Percentiles rank a stretch among this genome's conserved stretches.
Conservation (phyloP, 2,888 invertebrate species). For the Cephalotes varians region DNA sequence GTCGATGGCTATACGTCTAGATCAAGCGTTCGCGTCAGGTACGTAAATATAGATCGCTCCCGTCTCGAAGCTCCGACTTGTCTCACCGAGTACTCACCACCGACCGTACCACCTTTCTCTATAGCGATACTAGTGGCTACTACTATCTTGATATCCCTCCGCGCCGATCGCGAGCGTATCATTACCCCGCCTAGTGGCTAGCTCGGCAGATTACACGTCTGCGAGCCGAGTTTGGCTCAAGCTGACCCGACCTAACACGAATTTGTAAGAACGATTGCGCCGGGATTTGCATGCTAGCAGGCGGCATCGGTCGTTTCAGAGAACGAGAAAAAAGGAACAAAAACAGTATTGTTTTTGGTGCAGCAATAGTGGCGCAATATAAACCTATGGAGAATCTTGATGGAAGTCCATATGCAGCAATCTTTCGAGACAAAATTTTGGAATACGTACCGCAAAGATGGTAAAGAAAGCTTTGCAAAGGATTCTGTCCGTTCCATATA, state of each 20-base stretch:
- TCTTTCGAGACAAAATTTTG: not conserved
- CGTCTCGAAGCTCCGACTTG: conserved; percentile 36
- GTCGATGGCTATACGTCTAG: conserved; percentile 10
- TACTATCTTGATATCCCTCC: conserved; percentile 77
- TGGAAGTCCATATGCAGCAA: not conserved
- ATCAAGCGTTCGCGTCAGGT: conserved; percentile 46
- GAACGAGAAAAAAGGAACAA: not conserved
- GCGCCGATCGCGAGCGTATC: conserved; percentile 82
- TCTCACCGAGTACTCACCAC: conserved; percentile 51
- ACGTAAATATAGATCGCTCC: conserved; percentile 44
- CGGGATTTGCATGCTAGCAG: conserved; percentile 69
- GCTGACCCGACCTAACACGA: conserved; percentile 68
- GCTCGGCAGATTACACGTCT: conserved; percentile 85
- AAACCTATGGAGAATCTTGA: not conserved
- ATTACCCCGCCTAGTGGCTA: conserved; percentile 86
- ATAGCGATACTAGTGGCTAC: conserved; percentile 64
- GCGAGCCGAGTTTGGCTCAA: conserved; percentile 71
- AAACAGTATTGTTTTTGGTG: not conserved
- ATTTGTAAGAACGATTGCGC: conserved; percentile 71
- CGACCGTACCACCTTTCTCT: conserved; percentile 21
- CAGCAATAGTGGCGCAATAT: not conserved
- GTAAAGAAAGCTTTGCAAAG: not conserved
- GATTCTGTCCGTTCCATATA: not conserved
- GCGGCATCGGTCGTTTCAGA: conserved; percentile 26
- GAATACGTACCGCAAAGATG: not conserved